Evolutionary conservation across 2,888 invertebrate species (phyloP).

Genomic region (Morpho deidamia): DNA sequence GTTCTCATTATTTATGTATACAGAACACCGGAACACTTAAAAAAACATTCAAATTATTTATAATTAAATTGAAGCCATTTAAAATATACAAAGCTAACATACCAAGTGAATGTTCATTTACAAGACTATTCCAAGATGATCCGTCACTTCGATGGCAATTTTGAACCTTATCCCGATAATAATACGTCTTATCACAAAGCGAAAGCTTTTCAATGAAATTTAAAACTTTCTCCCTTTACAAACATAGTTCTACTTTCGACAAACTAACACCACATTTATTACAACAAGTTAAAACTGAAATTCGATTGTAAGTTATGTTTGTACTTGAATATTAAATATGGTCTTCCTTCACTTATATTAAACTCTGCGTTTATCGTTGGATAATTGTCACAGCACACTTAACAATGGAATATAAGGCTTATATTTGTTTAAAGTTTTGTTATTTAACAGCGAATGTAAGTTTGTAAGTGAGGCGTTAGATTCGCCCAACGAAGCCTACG

Average conservation of each 20-base stretch:
- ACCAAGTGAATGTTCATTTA: constrained; percentile 15
- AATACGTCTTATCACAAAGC: constrained; percentile 1
- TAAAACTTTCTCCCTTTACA: constrained; percentile 18
- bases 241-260: constrained; percentile 2
- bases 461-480: background rate
- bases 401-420: background rate
- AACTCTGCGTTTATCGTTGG: background rate
- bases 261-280: background rate
- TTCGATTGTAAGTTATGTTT: background rate
- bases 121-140: background rate
- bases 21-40: too few species aligned
- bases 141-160: background rate
- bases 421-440: background rate
- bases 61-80: background rate
- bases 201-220: constrained; percentile 2
- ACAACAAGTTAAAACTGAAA: background rate
- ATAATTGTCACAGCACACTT: background rate
- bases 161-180: background rate
- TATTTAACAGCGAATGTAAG: background rate
- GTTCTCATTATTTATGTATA: too few species aligned
- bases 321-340: background rate
- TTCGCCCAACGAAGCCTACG: constrained; percentile 18
- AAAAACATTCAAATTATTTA: background rate
- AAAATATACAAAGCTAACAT: constrained; percentile 8
- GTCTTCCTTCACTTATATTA: background rate